Percentiles rank a stretch among this genome's conserved stretches.
Conservation (phyloP, 2,113 vertebrate species). For the Oryzias woworae region DNA sequence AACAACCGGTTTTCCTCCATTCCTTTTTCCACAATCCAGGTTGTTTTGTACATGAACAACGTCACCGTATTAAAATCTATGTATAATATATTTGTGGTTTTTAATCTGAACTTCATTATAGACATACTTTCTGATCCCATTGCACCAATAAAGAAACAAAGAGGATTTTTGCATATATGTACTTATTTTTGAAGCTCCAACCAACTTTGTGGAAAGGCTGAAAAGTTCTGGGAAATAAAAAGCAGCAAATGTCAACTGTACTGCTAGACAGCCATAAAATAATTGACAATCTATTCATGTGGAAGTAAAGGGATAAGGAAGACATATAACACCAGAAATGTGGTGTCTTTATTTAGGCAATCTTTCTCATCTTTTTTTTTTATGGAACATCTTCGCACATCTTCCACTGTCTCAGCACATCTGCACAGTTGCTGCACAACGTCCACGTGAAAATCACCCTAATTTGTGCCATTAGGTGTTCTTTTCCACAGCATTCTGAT, state of each 20-base stretch:
- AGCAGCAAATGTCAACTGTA: conserved; percentile 4
- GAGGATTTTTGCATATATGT: conserved; percentile 18
- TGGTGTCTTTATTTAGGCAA: conserved; percentile 1
- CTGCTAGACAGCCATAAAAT: conserved; percentile 5
- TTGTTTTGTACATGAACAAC: background rate
- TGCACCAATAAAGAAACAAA: conserved; percentile 39
- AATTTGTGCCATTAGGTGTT: conserved; percentile 48
- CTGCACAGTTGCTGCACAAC: background rate
- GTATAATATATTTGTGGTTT: too few relatives aligned
- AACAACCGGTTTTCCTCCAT: conserved; percentile 15
- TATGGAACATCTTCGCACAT: background rate
- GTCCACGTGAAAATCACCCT: conserved; percentile 20
- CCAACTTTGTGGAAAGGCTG: conserved; percentile 8
- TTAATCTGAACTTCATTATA: too few relatives aligned
- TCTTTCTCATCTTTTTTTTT: conserved; percentile 1
- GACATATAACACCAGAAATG: background rate
- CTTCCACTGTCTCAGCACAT: background rate
- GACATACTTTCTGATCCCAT: too few relatives aligned
- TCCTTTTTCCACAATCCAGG: conserved; percentile 14
- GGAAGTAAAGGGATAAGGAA: conserved; percentile 3
- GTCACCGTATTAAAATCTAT: too few relatives aligned
- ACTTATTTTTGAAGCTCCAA: conserved; percentile 7
- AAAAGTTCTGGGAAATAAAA: conserved; percentile 5
- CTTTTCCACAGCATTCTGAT: conserved; percentile 10
- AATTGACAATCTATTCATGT: conserved; percentile 17